These are phyloP conservation scores for Schizopygopsis pylzovi DNA, from an alignment of 2,797 vertebrate genomes.

Conservation along the genomic window DNA sequence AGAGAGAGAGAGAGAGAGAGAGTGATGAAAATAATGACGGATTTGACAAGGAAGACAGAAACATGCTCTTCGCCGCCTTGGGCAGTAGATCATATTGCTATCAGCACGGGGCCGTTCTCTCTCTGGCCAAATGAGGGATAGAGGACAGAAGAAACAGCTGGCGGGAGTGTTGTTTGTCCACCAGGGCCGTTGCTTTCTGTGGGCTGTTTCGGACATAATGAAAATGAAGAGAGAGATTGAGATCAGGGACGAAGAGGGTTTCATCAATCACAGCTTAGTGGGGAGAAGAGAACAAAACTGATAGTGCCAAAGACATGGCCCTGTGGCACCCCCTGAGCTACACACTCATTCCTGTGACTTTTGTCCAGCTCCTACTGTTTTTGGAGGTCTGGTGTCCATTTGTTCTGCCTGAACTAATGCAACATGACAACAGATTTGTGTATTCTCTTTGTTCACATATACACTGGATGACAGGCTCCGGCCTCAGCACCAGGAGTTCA, in stretches of 20 bases:
- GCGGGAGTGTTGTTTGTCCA: constrained; percentile 72
- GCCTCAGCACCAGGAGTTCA: neutral
- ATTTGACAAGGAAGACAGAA: constrained; percentile 62
- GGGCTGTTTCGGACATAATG: constrained; percentile 69
- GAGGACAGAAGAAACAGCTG: constrained; percentile 69
- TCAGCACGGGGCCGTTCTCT: constrained; percentile 54
- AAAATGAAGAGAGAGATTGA: constrained; percentile 75
- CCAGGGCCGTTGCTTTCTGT: constrained; percentile 58
- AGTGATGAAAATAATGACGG: constrained; percentile 55
- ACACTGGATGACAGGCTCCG: constrained; percentile 30
- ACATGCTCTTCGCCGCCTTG: constrained; percentile 56
- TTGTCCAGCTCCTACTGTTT: constrained; percentile 36
- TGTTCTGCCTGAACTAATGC: constrained; percentile 29
- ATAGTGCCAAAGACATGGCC: constrained; percentile 66
- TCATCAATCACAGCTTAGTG: constrained; percentile 77
- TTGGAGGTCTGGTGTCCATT: constrained; percentile 13
- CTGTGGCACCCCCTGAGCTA: constrained; percentile 60
- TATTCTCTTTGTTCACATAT: constrained; percentile 28
- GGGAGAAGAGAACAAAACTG: constrained; percentile 61
- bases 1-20: constrained; percentile 25
- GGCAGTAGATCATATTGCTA: constrained; percentile 72
- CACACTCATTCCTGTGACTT: constrained; percentile 46
- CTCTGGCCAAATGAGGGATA: constrained; percentile 59
- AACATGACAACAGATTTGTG: constrained; percentile 38
- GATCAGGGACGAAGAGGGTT: constrained; percentile 70